Conservation (phyloP, 2,888 invertebrate species). For the Bugulina stolonifera region DNA sequence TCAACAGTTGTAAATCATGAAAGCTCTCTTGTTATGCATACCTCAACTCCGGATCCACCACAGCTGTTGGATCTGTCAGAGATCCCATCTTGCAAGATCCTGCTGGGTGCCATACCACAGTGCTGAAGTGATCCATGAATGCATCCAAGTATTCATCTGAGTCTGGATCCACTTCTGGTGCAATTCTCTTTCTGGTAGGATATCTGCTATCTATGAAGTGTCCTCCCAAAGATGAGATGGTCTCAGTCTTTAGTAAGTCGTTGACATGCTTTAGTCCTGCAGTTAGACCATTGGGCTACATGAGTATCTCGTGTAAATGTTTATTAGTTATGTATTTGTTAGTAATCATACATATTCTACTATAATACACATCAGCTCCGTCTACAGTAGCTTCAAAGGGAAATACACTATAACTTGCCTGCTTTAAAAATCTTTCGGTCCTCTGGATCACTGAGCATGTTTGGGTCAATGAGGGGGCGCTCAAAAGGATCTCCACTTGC, state of each 20-base stretch:
- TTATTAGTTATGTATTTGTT: too few species aligned
- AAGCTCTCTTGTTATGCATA: too few species aligned
- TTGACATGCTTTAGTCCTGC: conserved; percentile 33
- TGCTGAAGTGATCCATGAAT: conserved; percentile 40
- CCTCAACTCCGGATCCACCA: conserved; percentile 61
- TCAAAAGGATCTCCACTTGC: conserved; percentile 69
- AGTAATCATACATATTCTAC: too few species aligned
- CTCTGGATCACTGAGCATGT: conserved; percentile 66
- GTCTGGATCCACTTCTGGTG: conserved; percentile 29
- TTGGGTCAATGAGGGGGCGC: conserved; percentile 78
- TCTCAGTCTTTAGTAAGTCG: conserved; percentile 33
- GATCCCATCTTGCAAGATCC: conserved; percentile 70
- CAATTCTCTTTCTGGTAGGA: conserved; percentile 37
- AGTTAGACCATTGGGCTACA: too few species aligned
- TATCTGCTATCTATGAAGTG: conserved; percentile 31
- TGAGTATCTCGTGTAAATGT: too few species aligned
- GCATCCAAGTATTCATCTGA: conserved; percentile 36
- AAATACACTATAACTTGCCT: too few species aligned
- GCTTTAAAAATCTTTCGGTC: conserved; percentile 57
- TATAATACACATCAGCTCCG: too few species aligned
- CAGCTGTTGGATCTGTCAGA: conserved; percentile 54
- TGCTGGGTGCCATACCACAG: conserved; percentile 67
- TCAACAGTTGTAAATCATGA: too few species aligned
- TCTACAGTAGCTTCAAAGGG: too few species aligned
- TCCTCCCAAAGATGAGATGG: conserved; percentile 34